These are phyloP conservation scores for Gymnocheta viridis DNA, from an alignment of 2,888 invertebrate genomes.

Conservation along the genomic window DNA sequence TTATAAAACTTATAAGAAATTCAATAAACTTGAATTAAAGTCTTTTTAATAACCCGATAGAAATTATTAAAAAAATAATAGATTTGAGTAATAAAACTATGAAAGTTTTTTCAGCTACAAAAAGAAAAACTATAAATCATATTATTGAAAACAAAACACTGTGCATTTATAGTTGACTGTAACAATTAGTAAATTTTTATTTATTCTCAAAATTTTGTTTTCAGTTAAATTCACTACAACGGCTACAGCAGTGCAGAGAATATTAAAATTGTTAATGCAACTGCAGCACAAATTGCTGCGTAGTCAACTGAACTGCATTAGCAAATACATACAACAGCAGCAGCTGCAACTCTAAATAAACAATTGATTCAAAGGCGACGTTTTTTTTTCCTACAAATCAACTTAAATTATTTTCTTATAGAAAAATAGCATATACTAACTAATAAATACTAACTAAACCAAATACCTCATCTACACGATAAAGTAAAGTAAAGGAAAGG, in stretches of 20 bases:
- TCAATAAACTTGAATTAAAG: too few species aligned
- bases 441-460: slow-evolving; percentile 50
- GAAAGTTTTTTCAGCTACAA: background rate
- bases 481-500: slow-evolving; percentile 5
- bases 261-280: slow-evolving; percentile 81
- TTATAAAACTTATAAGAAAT: too few species aligned
- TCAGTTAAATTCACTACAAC: slow-evolving; percentile 77
- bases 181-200: background rate
- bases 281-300: slow-evolving; percentile 81
- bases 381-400: slow-evolving; percentile 5
- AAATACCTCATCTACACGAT: slow-evolving; percentile 68
- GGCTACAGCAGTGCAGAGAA: slow-evolving; percentile 81
- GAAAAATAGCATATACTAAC: background rate
- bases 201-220: slow-evolving; percentile 10
- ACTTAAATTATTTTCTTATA: slow-evolving; percentile 7
- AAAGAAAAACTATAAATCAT: background rate
- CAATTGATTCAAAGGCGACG: background rate
- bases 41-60: too few species aligned
- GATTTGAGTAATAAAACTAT: too few species aligned
- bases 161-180: slow-evolving; percentile 18
- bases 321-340: slow-evolving; percentile 70
- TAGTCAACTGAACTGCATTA: slow-evolving; percentile 76
- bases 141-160: slow-evolving; percentile 29
- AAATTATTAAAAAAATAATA: too few species aligned
- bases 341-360: slow-evolving; percentile 36